Conservation (phyloP, 2,888 invertebrate species). For the Callyntrura sp. region DNA sequence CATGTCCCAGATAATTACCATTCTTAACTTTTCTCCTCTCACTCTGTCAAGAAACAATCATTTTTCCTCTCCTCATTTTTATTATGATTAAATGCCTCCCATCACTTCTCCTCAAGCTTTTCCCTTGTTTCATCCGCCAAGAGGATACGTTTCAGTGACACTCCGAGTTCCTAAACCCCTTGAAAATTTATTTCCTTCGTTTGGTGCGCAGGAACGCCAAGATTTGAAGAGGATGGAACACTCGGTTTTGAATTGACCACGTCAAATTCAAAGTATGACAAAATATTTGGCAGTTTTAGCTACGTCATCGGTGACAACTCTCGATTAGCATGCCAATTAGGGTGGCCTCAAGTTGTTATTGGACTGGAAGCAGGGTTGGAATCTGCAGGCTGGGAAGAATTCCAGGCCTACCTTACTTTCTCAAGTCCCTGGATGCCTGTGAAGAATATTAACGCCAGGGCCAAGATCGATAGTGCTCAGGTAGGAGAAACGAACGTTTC, state of each 20-base stretch:
- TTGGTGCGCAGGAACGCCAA: conserved; percentile 80
- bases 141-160: background rate
- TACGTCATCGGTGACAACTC: conserved; percentile 83
- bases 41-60: conserved; percentile 43
- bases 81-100: background rate
- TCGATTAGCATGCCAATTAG: conserved; percentile 84
- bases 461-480: conserved; percentile 83
- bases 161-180: conserved; percentile 45
- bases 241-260: conserved; percentile 83
- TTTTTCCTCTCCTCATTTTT: background rate
- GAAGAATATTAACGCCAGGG: conserved; percentile 82
- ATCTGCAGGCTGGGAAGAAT: conserved; percentile 83
- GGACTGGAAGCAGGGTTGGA: conserved; percentile 82
- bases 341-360: conserved; percentile 83
- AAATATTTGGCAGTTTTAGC: conserved; percentile 84
- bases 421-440: conserved; percentile 83
- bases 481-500: conserved; percentile 56
- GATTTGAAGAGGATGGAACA: conserved; percentile 83
- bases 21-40: conserved; percentile 33
- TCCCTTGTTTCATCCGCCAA: background rate
- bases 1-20: conserved; percentile 52
- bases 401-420: conserved; percentile 82
- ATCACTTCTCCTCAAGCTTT: background rate
- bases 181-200: conserved; percentile 59
- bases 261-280: conserved; percentile 83